Conservation (phyloP, 2,888 invertebrate genomes). For the Brenthis daphne region DNA sequence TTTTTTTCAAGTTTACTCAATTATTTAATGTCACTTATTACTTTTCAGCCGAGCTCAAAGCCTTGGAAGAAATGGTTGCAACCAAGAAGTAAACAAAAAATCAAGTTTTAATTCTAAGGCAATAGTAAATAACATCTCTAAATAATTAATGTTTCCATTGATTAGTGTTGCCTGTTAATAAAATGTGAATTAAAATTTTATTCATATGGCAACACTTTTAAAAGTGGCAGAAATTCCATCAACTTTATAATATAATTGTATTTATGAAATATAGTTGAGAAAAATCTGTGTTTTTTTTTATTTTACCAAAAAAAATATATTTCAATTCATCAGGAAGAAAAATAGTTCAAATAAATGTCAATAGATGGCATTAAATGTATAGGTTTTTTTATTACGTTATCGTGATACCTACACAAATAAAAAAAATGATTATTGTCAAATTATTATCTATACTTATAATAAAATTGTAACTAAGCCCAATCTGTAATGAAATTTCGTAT, state of each 20-base stretch:
- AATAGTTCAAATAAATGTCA: too few species aligned
- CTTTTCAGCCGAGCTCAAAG: slow-evolving; percentile 76
- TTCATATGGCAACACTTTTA: slow-evolving; percentile 46
- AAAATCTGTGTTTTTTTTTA: slow-evolving; percentile 1
- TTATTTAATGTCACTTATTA: slow-evolving; percentile 33
- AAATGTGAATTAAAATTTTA: slow-evolving; percentile 1
- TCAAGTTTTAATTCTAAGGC: slow-evolving; percentile 54
- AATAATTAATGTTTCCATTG: slow-evolving; percentile 2
- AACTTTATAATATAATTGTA: slow-evolving; percentile 52
- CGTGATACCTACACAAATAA: too few species aligned
- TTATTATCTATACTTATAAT: too few species aligned
- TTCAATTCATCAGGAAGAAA: too few species aligned
- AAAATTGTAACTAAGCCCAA: too few species aligned
- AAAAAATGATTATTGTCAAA: too few species aligned
- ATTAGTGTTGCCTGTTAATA: not conserved
- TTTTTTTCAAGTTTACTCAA: too few species aligned
- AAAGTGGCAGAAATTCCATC: slow-evolving; percentile 56
- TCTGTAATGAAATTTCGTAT: too few species aligned
- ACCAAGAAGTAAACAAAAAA: slow-evolving; percentile 54
- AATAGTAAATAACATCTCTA: slow-evolving; percentile 54
- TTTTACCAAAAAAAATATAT: not conserved
- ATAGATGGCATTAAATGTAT: too few species aligned
- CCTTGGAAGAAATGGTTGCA: slow-evolving; percentile 64
- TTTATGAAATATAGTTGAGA: slow-evolving; percentile 68
- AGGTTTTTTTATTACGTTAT: too few species aligned